Base-by-base conservation (phyloP, 2,888 invertebrate species). In the Chironomus tentans region DNA sequence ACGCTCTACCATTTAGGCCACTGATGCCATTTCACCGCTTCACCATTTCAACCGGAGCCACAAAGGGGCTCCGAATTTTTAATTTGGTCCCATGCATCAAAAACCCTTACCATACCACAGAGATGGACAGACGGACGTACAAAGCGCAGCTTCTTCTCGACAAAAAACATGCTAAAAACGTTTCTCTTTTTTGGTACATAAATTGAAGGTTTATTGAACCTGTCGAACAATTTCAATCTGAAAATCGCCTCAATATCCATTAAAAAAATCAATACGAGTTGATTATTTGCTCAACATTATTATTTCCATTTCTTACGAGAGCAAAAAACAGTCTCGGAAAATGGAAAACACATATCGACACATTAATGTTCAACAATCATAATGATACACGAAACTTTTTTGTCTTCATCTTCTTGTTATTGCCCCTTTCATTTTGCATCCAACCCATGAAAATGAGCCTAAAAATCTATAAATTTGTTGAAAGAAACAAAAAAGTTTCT, bases 191-290 rank as follows among this genome's bases (percentile, higher is more conserved):
- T n/a, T n/a, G n/a, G n/a, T n/a, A n/a, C n/a, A n/a, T n/a, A 38
- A 56, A 18, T 56, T 56, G 38, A 70, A 50, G 22, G 71, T 71
- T 71, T 71, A 38, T 48, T 56, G 50, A 71, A 71, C 71, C 48
- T 71, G 13, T 4, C 10, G 10, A 15, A 69, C 7, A 69, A 4
- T 56, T 15, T 15, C 15, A 56, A 18, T 18, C n/a, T 56, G 15
- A 38, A 38, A 38, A 38, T 38, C 38, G 10, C 38, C 38, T 38
- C 21, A 10, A 62, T 65, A 38, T 73, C 72, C 72, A 72, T 72
- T 73, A 73, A 24, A 38, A 65, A 56, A 73, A 71, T 71, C 71
- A 50, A 71, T 71, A 71, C 46, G n/a, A 13, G 47, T n/a, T 71
- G 48, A 46, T 71, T 47, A 71, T 56, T 48, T 18, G 21, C 12